A percentile compares a stretch with the other conserved stretches of the same genome.
Evolutionary conservation across 1,140 invertebrate genomes (phyloP).

Genomic region (Hermetia illucens): DNA sequence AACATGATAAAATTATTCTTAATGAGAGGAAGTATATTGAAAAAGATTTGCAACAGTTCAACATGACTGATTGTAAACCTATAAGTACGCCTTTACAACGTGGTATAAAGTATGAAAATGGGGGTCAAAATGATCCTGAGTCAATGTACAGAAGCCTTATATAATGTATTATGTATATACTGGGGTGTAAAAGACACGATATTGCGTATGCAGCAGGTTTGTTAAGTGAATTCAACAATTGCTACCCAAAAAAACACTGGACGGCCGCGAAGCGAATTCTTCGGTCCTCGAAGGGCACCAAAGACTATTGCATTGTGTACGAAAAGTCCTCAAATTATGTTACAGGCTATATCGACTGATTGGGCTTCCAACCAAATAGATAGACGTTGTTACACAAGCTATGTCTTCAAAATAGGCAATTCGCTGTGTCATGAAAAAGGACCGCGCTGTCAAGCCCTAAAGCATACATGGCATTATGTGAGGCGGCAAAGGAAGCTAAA

Average conservation of each 20-base stretch:
- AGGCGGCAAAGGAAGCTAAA: not conserved
- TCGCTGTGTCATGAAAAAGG: slow-evolving; percentile 8
- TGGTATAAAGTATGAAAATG: slow-evolving; percentile 13
- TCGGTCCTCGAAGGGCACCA: slow-evolving; percentile 5
- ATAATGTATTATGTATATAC: not conserved
- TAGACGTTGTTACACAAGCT: slow-evolving; percentile 10
- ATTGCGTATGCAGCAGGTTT: not conserved
- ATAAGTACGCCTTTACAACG: slow-evolving; percentile 16
- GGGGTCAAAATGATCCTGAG: slow-evolving; percentile 6
- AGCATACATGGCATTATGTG: slow-evolving; percentile 31
- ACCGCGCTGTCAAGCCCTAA: slow-evolving; percentile 23
- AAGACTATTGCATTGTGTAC: slow-evolving; percentile 13
- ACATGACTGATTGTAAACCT: slow-evolving; percentile 19
- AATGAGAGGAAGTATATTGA: no score
- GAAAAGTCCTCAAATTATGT: slow-evolving; percentile 8
- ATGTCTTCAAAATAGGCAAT: not conserved
- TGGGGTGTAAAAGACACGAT: not conserved
- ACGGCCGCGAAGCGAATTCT: slow-evolving; percentile 1
- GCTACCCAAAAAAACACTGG: slow-evolving; percentile 5
- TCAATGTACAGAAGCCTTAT: slow-evolving; percentile 9
- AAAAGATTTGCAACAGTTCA: slow-evolving; percentile 16
- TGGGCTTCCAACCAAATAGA: slow-evolving; percentile 10
- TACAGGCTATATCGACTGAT: slow-evolving; percentile 14
- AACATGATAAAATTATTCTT: slow-evolving; percentile 10
- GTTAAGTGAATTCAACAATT: slow-evolving; percentile 4